A percentile compares a stretch with the other conserved stretches of the same genome.
phyloP scores from a whole-genome alignment of 2,888 invertebrate species.

The Diaphora mendica region DNA sequence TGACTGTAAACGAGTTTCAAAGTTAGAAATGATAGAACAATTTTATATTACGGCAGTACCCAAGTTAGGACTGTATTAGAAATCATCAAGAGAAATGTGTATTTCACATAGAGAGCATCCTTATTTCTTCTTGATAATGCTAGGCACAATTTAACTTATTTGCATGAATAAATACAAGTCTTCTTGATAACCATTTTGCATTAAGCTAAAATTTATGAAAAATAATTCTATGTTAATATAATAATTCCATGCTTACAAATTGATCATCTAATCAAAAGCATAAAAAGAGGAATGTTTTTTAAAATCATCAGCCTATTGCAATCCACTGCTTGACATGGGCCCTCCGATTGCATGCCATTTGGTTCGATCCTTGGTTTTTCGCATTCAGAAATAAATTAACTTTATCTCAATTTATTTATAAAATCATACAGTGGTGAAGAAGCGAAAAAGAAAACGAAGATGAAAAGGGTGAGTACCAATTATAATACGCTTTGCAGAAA shows the following conservation, averaged over 20 bases:
- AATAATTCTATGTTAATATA: no score
- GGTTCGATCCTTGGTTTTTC: no score
- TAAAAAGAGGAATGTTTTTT: not conserved
- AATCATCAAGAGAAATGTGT: not conserved
- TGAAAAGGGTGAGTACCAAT: not conserved
- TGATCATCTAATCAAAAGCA: not conserved
- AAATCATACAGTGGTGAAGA: not conserved
- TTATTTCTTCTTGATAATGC: not conserved
- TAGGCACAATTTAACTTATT: not conserved
- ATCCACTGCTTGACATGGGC: no score
- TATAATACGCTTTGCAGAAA: not conserved
- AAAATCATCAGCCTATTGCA: no score
- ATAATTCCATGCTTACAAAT: not conserved
- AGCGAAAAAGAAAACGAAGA: not conserved
- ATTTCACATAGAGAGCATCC: not conserved
- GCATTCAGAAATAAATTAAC: no score
- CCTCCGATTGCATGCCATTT: no score
- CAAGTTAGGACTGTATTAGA: not conserved
- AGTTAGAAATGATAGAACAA: not conserved
- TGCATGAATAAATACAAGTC: not conserved
- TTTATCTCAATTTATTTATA: not conserved
- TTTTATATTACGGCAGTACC: not conserved
- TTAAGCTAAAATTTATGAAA: not conserved
- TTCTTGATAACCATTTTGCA: not conserved
- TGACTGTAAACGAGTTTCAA: not conserved